Base-by-base conservation (phyloP, 1,140 invertebrate species). In the Pseudomyrmex concolor region DNA sequence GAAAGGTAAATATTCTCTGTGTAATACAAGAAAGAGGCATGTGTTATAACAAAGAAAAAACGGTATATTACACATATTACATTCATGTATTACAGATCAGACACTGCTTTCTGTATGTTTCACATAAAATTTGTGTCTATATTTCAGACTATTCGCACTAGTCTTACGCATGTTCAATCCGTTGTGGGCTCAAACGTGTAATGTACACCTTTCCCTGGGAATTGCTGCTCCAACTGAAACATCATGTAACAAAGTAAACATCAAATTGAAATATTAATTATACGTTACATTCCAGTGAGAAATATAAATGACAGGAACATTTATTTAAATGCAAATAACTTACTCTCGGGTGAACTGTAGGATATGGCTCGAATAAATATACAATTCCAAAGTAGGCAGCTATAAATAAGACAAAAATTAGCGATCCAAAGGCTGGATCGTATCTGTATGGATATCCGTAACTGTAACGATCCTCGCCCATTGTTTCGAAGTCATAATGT, bases 101-200 rank as follows among this genome's bases (percentile, higher is more conserved):
- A 45, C 12, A n/a, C 13, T 54, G 50, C 12, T n/a, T 34, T 34
- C 5, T 7, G 2, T 76, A 76, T 57, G 43, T 57, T 17, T 76
- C 4, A 67, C 13, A 54, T 25, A 25, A 43, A 7, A 34, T 34
- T 68, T 68, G 2, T 59, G 25, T 64, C 19, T 78, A 70, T 34
- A 34, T 34, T 34, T 45, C 50, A 12, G 3, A 64, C 22, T 76
- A 34, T 9, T 66, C 8, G 8, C 34, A 7, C 34, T 25, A 25
- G 34, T 34, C 34, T 51, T 25, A 25, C 9, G 0, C 10, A 55
- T 51, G 15, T 60, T 51, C 13, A 25, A 43, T 59, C 76, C 67
- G 71, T 19, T 76, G 9, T 55, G 5, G 87, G 50, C 25, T 89
- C 86, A 66, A 90, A 89, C 17, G 87, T 68, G 78, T 87, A 90